phyloP scores from a whole-genome alignment of 2,113 vertebrate species.

The Pseudorasbora parva region DNA sequence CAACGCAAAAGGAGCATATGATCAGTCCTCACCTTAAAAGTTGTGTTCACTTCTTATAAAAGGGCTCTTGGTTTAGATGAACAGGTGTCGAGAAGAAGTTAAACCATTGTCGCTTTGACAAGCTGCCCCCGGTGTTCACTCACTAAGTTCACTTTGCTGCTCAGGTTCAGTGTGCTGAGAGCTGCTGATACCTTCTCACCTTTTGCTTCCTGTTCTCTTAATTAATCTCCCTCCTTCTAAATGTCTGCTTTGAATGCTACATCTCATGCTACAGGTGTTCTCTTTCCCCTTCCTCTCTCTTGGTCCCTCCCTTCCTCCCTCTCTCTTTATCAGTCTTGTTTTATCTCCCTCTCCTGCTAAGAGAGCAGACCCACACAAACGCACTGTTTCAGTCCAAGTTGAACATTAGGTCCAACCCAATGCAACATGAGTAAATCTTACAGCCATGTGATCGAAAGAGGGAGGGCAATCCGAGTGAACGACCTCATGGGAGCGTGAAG shows the following conservation, averaged over 20 bases:
- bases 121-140: constrained; percentile 28
- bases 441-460: constrained; percentile 65
- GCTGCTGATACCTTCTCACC: constrained; percentile 20
- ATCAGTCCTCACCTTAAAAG: constrained; percentile 28
- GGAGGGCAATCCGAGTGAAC: constrained; percentile 36
- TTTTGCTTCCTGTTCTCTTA: constrained; percentile 26
- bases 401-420: constrained; percentile 61
- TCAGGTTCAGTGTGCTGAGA: constrained; percentile 6
- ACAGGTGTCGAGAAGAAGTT: constrained; percentile 26
- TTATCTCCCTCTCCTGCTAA: constrained; percentile 28
- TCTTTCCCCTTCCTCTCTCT: constrained; percentile 14
- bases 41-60: constrained; percentile 41
- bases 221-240: constrained; percentile 35
- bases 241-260: constrained; percentile 41
- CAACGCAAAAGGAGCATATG: not conserved
- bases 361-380: constrained; percentile 58
- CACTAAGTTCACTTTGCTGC: not conserved
- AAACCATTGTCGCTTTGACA: constrained; percentile 5
- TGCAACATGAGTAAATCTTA: constrained; percentile 67
- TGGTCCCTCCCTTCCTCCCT: constrained; percentile 30
- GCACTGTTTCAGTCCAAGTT: constrained; percentile 42
- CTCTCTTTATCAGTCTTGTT: not conserved
- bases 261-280: constrained; percentile 39
- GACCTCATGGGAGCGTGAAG: constrained; percentile 33
- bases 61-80: constrained; percentile 19